Evolutionary conservation across 2,888 invertebrate species (phyloP), one percentile per base, ranked within the genome.

Genomic region (Mythimna vitellina): DNA sequence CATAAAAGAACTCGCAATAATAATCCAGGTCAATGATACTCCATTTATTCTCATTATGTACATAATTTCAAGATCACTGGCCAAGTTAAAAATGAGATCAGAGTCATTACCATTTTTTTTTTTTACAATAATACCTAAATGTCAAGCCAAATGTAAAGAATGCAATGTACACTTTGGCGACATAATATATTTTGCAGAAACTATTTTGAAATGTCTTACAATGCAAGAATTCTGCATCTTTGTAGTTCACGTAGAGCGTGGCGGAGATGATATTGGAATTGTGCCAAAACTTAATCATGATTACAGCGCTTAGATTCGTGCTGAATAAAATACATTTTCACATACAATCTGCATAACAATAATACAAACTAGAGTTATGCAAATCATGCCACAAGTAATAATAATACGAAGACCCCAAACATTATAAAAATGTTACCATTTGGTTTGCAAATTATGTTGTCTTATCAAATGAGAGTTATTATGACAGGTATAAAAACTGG

Each of bases 401-500:
- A 10, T 46, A 46, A 46, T 20, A 62, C 17, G 38, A 78, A 61
- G 1, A 67, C 4, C n/a, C 10, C 17, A 29, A 60, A 54, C 51
- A n/a, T 49, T 10, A 3, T 7, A 29, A 56, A 58, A 61, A 53
- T 51, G 17, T 60, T 58, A 60, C 38, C 53, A 58, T 66, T 69
- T 69, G 53, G 60, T 46, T 66, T 65, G 32, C 53, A 81, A 65
- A 81, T 81, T 53, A 78, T 67, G 66, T 72, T 73, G 68, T 71
- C 73, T 60, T 76, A 75, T 70, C 82, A 81, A 75, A 86, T 84
- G 71, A 73, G 77, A 81, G 70, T 82, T 78, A 86, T 85, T 81
- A 82, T 76, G 80, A 73, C 84, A 88, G 85, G 84, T 87, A 88
- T 80, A 85, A 86, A 88, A 91, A 89, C 73, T 89, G 81, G 87